Conservation (phyloP, 2,888 invertebrate genomes). For the Epinotia ramella region DNA sequence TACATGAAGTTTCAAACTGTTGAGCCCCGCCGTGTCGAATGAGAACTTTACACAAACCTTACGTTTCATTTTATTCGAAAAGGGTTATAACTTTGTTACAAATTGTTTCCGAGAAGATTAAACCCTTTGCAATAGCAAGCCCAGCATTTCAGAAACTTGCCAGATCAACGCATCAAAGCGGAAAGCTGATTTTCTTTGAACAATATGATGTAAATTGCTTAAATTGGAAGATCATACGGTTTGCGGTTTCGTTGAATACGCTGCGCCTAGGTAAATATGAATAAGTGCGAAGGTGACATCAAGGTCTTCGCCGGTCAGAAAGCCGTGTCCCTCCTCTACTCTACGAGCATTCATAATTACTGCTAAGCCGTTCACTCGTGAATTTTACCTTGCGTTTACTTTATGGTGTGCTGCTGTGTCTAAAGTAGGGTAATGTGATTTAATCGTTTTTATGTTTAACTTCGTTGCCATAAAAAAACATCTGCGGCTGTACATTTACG, state of each 20-base stretch:
- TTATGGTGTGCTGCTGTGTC: conserved; percentile 39
- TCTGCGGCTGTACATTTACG: neutral
- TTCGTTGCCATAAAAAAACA: conserved; percentile 22
- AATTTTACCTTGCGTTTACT: conserved; percentile 78
- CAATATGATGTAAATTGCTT: conserved; percentile 18
- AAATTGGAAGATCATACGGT: conserved; percentile 20
- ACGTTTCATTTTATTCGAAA: conserved; percentile 42
- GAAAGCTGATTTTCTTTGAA: conserved; percentile 34
- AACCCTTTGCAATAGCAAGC: conserved; percentile 26
- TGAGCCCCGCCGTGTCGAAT: conserved; percentile 33
- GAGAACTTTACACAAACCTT: conserved; percentile 37
- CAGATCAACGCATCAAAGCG: conserved; percentile 39
- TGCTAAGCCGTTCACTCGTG: conserved; percentile 73
- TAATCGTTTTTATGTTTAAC: conserved; percentile 39
- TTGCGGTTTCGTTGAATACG: conserved; percentile 29
- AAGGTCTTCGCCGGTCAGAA: conserved; percentile 67
- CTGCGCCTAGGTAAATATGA: conserved; percentile 52
- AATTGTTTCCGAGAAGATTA: conserved; percentile 43
- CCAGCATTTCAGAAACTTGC: conserved; percentile 25
- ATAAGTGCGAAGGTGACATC: conserved; percentile 64
- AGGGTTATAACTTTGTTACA: conserved; percentile 42
- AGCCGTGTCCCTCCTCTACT: conserved; percentile 53
- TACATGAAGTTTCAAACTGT: conserved; percentile 56
- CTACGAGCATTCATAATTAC: conserved; percentile 64
- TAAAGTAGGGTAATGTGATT: conserved; percentile 42